Base-by-base conservation (phyloP, 2,797 vertebrate genomes). In the Euthynnus affinis region DNA sequence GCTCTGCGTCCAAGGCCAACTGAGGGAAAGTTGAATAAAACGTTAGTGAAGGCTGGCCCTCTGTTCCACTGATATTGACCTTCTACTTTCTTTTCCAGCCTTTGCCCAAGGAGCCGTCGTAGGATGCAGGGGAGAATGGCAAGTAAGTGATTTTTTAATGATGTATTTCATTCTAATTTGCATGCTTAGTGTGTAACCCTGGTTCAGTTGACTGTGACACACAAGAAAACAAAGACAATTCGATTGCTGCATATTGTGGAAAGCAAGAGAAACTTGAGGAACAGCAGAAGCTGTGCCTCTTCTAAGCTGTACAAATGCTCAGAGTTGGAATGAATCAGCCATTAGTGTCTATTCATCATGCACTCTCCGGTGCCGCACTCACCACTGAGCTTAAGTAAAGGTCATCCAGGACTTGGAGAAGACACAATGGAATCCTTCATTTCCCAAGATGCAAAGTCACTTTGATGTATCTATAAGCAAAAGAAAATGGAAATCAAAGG, bases 81-180 rank as follows among this genome's bases (percentile, higher is more conserved):
- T 76, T 86, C 75, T 89, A 8, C 74, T 90, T 90, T 88, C 34
- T 89, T 80, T 78, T 91, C n/a, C 87, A 96, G 96, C 96, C 96
- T 87, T 93, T 96, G 89, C 96, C 95, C 77, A 96, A 96, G 93
- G 96, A 96, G 87, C 96, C 95, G 0, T 96, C 96, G 85, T 96
- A 96, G 94, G 93, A 88, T 81, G 71, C 74, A 77, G 71, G 79
- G 72, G 81, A 68, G 81, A 81, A 79, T 88, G 52, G 83, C 85
- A 87, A 81, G 88, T 88, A 93, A 80, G 92, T 93, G 77, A 90
- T 80, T 82, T 72, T 81, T 80, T 51, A n/a, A 63, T 68, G 15
- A 65, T 77, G 49, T 53, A 2, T 59, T 82, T 65, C 22, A 29
- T 71, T 70, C 17, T 49, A 4, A 66, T 76, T 61, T 85, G 59